Evolutionary conservation across 2,888 invertebrate genomes (phyloP).

Genomic region (Tinea trinotella): DNA sequence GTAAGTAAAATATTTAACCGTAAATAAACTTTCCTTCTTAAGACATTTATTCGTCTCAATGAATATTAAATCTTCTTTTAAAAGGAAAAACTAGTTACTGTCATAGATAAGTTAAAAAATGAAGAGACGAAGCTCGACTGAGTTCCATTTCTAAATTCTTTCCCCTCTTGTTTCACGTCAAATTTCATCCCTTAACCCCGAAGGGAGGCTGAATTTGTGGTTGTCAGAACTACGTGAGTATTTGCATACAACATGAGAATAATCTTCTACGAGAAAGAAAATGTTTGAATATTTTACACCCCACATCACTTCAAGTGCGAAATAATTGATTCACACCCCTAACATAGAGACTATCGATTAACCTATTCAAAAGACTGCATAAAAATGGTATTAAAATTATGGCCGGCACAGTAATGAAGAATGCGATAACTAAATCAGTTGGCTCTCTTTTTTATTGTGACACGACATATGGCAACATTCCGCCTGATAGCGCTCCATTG

Average conservation of each 20-base stretch:
- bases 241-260: slow-evolving; percentile 12
- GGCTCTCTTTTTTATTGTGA: no score
- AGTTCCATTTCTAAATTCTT: not conserved
- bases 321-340: slow-evolving; percentile 3
- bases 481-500: no score
- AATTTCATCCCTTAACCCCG: slow-evolving; percentile 12
- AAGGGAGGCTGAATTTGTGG: slow-evolving; percentile 1
- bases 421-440: no score
- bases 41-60: no score
- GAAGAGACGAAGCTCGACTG: not conserved
- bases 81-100: not conserved
- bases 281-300: slow-evolving; percentile 1
- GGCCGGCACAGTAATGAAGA: no score
- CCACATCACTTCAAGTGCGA: slow-evolving; percentile 3
- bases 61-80: not conserved
- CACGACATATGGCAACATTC: no score
- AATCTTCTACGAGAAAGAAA: slow-evolving; percentile 12
- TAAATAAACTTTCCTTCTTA: no score
- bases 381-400: no score
- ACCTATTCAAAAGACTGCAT: no score
- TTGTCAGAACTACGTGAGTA: slow-evolving; percentile 1
- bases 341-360: not conserved
- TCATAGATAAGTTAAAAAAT: not conserved
- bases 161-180: slow-evolving; percentile 1
- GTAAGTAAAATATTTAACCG: no score